A percentile compares a stretch with the other conserved stretches of the same genome.
Conservation (phyloP, 2,888 invertebrate species). For the Ctenicera cuprea region DNA sequence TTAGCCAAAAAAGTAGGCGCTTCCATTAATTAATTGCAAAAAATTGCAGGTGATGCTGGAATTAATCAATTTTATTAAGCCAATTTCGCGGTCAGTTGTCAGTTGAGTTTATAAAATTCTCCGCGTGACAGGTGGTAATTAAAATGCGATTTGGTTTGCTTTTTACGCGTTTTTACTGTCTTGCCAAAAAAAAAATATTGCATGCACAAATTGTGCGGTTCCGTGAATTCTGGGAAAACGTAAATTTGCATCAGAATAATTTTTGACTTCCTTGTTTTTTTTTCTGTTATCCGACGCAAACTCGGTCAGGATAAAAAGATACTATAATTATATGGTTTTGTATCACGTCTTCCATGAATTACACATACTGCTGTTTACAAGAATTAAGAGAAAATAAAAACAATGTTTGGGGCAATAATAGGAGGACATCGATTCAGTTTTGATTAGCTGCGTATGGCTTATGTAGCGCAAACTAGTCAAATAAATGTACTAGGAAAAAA, state of each 20-base stretch:
- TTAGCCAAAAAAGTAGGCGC: conserved; percentile 6
- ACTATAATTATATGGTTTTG: too few species aligned
- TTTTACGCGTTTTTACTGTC: conserved; percentile 20
- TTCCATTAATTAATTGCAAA: conserved; percentile 58
- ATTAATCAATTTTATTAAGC: conserved; percentile 57
- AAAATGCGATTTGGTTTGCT: conserved; percentile 50
- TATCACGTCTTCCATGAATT: too few species aligned
- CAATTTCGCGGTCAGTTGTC: conserved; percentile 54
- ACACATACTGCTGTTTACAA: too few species aligned
- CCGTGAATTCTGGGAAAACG: neutral
- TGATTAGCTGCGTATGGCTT: too few species aligned
- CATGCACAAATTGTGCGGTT: conserved; percentile 10
- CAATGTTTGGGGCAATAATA: too few species aligned
- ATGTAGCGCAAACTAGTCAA: too few species aligned
- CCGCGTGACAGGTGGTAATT: conserved; percentile 59
- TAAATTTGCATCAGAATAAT: neutral
- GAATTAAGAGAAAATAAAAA: too few species aligned
- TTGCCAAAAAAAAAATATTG: conserved; percentile 3
- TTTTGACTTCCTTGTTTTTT: conserved; percentile 13
- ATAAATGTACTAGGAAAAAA: too few species aligned
- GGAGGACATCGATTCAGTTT: too few species aligned
- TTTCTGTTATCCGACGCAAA: neutral
- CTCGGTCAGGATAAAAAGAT: too few species aligned
- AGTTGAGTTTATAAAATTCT: conserved; percentile 57
- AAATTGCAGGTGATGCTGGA: conserved; percentile 60